These are phyloP conservation scores for Monochamus saltuarius DNA, from an alignment of 1,140 invertebrate genomes.

Conservation along the genomic window DNA sequence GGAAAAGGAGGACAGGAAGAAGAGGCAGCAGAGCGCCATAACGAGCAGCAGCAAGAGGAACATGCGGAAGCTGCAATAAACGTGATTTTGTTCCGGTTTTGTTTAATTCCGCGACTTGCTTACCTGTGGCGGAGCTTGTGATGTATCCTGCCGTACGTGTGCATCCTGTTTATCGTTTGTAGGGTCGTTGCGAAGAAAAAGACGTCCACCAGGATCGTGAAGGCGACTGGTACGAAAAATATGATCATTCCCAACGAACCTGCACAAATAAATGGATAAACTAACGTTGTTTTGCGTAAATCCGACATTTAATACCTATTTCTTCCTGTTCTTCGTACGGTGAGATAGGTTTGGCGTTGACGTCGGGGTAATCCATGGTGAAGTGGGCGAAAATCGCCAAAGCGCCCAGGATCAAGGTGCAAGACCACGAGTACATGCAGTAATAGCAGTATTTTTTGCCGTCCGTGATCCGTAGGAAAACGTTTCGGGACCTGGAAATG, in stretches of 20 bases:
- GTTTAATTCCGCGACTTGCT: too few relatives aligned
- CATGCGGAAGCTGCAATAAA: constrained; percentile 70
- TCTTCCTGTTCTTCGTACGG: constrained; percentile 57
- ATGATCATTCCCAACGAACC: constrained; percentile 78
- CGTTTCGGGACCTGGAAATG: constrained; percentile 70
- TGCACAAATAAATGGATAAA: constrained; percentile 44
- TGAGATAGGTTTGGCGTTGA: constrained; percentile 42
- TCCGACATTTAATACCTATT: constrained; percentile 54
- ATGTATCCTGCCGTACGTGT: constrained; percentile 79
- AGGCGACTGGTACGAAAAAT: constrained; percentile 76
- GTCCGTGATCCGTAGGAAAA: constrained; percentile 79
- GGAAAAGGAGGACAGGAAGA: constrained; percentile 70
- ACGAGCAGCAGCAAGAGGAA: constrained; percentile 72
- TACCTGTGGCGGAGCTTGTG: constrained; percentile 81
- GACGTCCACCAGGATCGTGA: constrained; percentile 73
- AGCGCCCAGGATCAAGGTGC: constrained; percentile 66
- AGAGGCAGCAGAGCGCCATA: constrained; percentile 73
- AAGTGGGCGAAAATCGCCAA: constrained; percentile 79
- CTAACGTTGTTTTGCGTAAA: background rate
- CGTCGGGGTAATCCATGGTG: constrained; percentile 65
- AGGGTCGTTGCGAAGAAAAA: constrained; percentile 77
- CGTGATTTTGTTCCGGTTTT: too few relatives aligned
- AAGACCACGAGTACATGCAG: constrained; percentile 76
- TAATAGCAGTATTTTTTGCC: constrained; percentile 84
- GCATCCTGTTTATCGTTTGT: constrained; percentile 75